Base-by-base conservation (phyloP, 2,797 vertebrate species). In the Pitangus sulphuratus region DNA sequence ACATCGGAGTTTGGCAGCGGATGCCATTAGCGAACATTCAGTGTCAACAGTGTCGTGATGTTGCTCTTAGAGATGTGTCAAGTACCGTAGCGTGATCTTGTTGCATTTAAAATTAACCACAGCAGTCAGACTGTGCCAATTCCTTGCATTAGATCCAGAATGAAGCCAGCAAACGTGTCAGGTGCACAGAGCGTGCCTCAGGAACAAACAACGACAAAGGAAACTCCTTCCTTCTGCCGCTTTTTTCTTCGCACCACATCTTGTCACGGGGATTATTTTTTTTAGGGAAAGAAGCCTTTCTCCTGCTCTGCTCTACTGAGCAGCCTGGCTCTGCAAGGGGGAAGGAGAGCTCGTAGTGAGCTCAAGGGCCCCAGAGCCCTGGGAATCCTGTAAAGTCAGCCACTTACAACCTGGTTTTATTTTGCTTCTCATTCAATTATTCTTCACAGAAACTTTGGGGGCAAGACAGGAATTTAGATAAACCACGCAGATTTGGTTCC, bases 21-120 rank as follows among this genome's bases (percentile, higher is more conserved):
- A 37, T 96, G 89, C 87, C 95, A 91, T 93, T 93, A 96, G 91
- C 9, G 77, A 97, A 83, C 48, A 40, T 68, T 95, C 93, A 16
- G 91, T 89, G 90, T 92, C 92, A 87, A 79, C 91, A 83, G 78
- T 77, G 93, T 93, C 96, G 89, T 19, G 70, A 82, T 79, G 94
- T 37, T 91, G 85, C 68, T 93, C 94, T 96, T 13, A 54, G 85
- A 96, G 83, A 92, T 72, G 94, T 75, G 92, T 96, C 93, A 65
- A 94, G 94, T 39, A 66, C 87, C 2, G 8, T 57, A 62, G 83
- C 4, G 3, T 50, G 90, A 93, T 95, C 93, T 74, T 89, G 84
- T 78, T 95, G 94, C 93, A 87, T 96, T 94, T 88, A 75, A 94
- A 91, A 97, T 93, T 74, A 93, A 94, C 96, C 85, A 77, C 90